Conservation (phyloP, 2,797 vertebrate genomes). For the Pitangus sulphuratus region DNA sequence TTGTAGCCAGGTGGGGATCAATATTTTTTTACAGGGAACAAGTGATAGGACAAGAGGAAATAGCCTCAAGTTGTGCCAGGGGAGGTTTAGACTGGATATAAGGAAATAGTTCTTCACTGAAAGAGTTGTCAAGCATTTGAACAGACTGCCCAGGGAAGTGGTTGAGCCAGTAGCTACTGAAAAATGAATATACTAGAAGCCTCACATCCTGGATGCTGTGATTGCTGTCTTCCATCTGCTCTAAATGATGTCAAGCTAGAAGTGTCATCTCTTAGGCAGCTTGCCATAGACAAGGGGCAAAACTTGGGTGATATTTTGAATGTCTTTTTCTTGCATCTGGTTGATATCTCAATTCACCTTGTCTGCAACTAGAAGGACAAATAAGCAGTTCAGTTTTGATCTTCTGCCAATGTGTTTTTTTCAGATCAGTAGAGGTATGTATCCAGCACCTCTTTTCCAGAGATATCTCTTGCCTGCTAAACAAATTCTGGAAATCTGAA, state of each 20-base stretch:
- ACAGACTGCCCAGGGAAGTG: background rate
- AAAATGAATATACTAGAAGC: background rate
- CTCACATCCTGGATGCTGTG: background rate
- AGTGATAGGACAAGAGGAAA: background rate
- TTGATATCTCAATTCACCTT: constrained; percentile 41
- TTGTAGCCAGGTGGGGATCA: background rate
- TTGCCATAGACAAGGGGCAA: background rate
- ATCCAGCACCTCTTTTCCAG: constrained; percentile 9
- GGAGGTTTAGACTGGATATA: background rate
- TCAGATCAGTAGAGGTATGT: constrained; percentile 31
- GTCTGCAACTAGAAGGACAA: constrained; percentile 26
- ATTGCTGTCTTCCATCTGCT: background rate
- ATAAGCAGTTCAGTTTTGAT: constrained; percentile 40
- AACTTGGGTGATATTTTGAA: background rate
- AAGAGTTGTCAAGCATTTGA: background rate
- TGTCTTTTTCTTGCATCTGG: background rate
- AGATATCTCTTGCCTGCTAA: constrained; percentile 27
- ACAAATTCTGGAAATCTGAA: constrained; percentile 70
- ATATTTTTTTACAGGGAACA: background rate
- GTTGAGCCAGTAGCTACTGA: background rate
- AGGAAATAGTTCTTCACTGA: background rate
- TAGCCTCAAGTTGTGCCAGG: background rate
- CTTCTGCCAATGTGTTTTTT: constrained; percentile 17
- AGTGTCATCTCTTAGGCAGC: background rate
- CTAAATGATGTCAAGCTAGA: background rate